Evolutionary conservation across 2,888 invertebrate genomes (phyloP).

Genomic region (Metalampra italica): DNA sequence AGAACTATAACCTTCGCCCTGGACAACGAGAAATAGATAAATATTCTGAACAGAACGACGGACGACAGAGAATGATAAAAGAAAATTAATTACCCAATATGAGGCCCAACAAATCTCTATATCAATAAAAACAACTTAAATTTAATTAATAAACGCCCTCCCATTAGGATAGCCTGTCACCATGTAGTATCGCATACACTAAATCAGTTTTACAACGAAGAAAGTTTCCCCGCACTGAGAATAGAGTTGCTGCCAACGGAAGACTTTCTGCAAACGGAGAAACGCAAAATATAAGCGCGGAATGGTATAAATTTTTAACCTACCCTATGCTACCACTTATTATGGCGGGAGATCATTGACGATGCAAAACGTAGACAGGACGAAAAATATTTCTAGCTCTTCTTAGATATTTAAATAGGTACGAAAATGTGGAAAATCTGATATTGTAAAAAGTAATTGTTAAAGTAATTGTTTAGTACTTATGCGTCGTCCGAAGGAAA

Average conservation of each 20-base stretch:
- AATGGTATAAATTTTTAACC: neutral
- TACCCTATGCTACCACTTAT: slow-evolving; percentile 1
- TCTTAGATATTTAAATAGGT: neutral
- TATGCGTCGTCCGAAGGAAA: no score
- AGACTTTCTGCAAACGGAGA: slow-evolving; percentile 13
- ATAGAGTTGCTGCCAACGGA: slow-evolving; percentile 21
- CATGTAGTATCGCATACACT: slow-evolving; percentile 10
- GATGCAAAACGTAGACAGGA: neutral
- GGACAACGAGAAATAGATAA: no score
- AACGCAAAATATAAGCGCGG: neutral
- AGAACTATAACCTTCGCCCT: no score
- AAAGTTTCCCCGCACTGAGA: slow-evolving; percentile 20
- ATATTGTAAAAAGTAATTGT: no score
- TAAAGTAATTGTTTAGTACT: no score
- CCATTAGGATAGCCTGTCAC: neutral
- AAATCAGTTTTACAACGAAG: slow-evolving; percentile 34
- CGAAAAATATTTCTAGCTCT: neutral
- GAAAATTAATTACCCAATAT: no score
- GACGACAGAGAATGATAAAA: no score
- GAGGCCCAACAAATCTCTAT: no score
- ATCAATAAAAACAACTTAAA: no score
- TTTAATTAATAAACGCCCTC: slow-evolving; percentile 16
- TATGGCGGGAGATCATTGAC: neutral
- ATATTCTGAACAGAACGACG: no score
- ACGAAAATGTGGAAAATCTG: neutral